Base-by-base conservation (phyloP, 2,113 vertebrate species). In the Epinephelus lanceolatus region DNA sequence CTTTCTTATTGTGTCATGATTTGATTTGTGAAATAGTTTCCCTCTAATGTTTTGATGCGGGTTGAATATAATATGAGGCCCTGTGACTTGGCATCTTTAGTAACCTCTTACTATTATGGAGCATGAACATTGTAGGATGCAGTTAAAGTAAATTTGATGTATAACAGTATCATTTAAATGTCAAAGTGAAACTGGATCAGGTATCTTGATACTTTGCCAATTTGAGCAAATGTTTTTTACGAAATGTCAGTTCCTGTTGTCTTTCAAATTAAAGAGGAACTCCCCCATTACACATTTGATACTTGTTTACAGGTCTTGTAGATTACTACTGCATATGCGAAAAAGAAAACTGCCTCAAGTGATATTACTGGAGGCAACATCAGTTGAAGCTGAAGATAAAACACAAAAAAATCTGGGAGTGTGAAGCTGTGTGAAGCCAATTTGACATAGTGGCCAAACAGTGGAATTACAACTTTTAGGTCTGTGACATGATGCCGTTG, bases 1-100 rank as follows among this genome's bases (percentile, higher is more conserved):
- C 81, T 66, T 71, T 14, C n/a, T 30, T 3, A 2, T 53, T 52
- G 61, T 33, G 37, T 69, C 15, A 2, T 51, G 21, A 55, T 82
- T 85, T 69, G 52, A 74, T 82, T n/a, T 47, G 42, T 79, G 65
- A 77, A 56, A 85, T 71, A 49, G 52, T 78, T 60, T 80, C 30
- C 19, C 21, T 37, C 51, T 51, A 0, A 12, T 67, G 40, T 68
- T 76, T 51, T 69, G 51, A 57, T 33, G 17, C 75, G 53, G 14
- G 4, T 71, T 83, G 63, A 47, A 60, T 47, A 68, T 51, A 15
- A 76, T 21, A 42, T 27, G 4, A 71, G 21, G 11, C 8, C 17
- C 15, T 45, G 40, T 23, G 51, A 79, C 75, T 75, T 66, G 62
- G n/a, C 27, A 80, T 13, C 12, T 25, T 52, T 57, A 53, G 84